phyloP scores from a whole-genome alignment of 2,888 invertebrate species.

The Drosophila kanekoi region DNA sequence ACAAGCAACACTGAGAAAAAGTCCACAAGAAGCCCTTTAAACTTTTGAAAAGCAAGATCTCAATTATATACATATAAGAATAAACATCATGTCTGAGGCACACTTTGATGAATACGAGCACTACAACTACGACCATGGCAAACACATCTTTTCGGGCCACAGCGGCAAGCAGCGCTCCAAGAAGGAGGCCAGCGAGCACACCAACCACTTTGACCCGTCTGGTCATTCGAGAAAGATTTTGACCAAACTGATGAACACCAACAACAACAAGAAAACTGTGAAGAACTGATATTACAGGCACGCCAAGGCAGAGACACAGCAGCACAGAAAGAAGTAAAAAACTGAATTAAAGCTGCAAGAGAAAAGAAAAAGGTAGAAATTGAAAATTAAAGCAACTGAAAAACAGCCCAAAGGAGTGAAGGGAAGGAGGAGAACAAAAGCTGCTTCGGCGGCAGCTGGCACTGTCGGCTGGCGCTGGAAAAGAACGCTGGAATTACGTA shows the following conservation, averaged over 20 bases:
- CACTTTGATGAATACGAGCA: slow-evolving; percentile 97
- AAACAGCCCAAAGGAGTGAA: not conserved
- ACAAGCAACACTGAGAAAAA: slow-evolving; percentile 22
- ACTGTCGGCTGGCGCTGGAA: slow-evolving; percentile 47
- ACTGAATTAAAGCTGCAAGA: slow-evolving; percentile 22
- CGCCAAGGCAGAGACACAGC: slow-evolving; percentile 13
- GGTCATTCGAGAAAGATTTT: slow-evolving; percentile 88
- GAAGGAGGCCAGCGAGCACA: slow-evolving; percentile 94
- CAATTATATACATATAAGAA: slow-evolving; percentile 16
- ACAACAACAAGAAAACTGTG: slow-evolving; percentile 90
- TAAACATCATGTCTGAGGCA: slow-evolving; percentile 90
- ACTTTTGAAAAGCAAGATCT: slow-evolving; percentile 33
- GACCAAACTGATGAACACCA: slow-evolving; percentile 79
- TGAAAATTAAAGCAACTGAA: slow-evolving; percentile 36
- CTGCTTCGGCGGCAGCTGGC: slow-evolving; percentile 52
- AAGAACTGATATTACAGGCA: slow-evolving; percentile 62
- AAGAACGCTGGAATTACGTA: slow-evolving; percentile 43
- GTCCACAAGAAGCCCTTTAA: slow-evolving; percentile 16
- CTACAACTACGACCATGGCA: slow-evolving; percentile 97
- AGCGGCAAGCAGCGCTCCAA: slow-evolving; percentile 96
- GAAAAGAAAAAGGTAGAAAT: slow-evolving; percentile 22
- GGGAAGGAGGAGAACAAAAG: slow-evolving; percentile 10
- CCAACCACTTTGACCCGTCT: slow-evolving; percentile 95
- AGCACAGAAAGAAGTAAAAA: slow-evolving; percentile 16
- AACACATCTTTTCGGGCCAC: slow-evolving; percentile 93